phyloP scores from a whole-genome alignment of 2,888 invertebrate species.

The Mythimna pallens region DNA sequence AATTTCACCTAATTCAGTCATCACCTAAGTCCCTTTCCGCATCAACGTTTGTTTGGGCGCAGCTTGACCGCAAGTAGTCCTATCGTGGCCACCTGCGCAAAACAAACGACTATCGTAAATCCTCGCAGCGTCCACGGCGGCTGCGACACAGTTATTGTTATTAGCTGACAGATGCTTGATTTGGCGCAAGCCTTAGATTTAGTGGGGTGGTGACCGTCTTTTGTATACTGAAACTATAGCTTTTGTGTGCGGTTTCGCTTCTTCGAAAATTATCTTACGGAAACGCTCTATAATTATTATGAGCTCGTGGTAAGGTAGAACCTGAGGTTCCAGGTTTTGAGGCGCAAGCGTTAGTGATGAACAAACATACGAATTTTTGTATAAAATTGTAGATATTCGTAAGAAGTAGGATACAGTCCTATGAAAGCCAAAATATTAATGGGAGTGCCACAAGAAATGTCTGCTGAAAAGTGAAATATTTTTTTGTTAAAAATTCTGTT shows the following conservation, averaged over 20 bases:
- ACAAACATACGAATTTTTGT: background rate
- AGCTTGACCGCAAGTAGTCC: constrained; percentile 78
- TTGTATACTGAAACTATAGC: constrained; percentile 24
- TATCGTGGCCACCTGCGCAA: constrained; percentile 75
- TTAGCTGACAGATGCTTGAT: constrained; percentile 72
- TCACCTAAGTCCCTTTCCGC: constrained; percentile 22
- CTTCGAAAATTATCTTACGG: background rate
- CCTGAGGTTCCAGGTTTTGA: too few relatives aligned
- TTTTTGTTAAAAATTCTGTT: constrained; percentile 26
- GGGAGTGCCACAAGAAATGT: constrained; percentile 23
- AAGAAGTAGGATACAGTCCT: background rate
- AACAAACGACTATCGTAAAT: constrained; percentile 77
- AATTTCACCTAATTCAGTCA: constrained; percentile 12
- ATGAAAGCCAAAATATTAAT: constrained; percentile 47
- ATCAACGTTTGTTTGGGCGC: constrained; percentile 59
- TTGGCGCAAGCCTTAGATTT: constrained; percentile 63
- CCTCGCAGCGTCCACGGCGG: constrained; percentile 66
- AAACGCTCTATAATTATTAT: too few relatives aligned
- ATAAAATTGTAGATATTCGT: background rate
- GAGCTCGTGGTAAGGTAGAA: too few relatives aligned
- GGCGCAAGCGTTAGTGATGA: too few relatives aligned
- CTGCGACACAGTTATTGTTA: constrained; percentile 74
- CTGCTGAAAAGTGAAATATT: background rate
- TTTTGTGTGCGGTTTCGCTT: background rate
- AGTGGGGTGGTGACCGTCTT: constrained; percentile 41